Base-by-base conservation (phyloP, 2,888 invertebrate species). In the Poecilobothrus nobilitatus region DNA sequence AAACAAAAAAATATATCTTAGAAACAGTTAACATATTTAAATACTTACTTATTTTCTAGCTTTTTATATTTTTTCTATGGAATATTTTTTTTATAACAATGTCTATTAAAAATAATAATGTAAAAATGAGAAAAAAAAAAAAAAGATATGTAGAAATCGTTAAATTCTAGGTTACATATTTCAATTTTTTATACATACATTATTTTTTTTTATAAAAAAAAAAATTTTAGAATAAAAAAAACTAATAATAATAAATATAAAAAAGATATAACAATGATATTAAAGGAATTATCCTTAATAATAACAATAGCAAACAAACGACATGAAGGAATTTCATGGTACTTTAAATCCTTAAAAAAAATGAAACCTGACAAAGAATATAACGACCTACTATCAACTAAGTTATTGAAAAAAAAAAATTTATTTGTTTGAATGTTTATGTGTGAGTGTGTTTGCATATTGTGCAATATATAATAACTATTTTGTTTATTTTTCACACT, bases 91-190 rank as follows among this genome's bases (percentile, higher is more conserved):
- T 18, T 53, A 6, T 53, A 53, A 53, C 53, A n/a, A 53, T 15
- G n/a, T 53, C 53, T n/a, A 53, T 53, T 53, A 53, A 53, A 53
- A 53, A 53, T 53, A 53, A 53, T 53, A 53, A 53, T 18, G 53
- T 53, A 53, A 53, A 12, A 12, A 10, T 12, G 18, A 18, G 53
- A 18, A 53, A 18, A 53, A 18, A 37, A 18, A 53, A 53, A 18
- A 37, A 18, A 53, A 53, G 15, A 53, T 53, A 53, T 18, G 18
- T 18, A 18, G 53, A 53, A 53, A 53, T 53, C n/a, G 15, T 53
- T 53, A 18, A 12, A 18, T 53, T 53, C 53, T 53, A 53, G 53
- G n/a, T 15, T 15, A 53, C 12, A 53, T 53, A 53, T 53, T 53
- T 53, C n/a, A 15, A 2, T 53, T 53, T 18, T 53, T 53, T 18